Evolutionary conservation across 2,888 invertebrate species (phyloP).

Genomic region (Heliconius cydno): DNA sequence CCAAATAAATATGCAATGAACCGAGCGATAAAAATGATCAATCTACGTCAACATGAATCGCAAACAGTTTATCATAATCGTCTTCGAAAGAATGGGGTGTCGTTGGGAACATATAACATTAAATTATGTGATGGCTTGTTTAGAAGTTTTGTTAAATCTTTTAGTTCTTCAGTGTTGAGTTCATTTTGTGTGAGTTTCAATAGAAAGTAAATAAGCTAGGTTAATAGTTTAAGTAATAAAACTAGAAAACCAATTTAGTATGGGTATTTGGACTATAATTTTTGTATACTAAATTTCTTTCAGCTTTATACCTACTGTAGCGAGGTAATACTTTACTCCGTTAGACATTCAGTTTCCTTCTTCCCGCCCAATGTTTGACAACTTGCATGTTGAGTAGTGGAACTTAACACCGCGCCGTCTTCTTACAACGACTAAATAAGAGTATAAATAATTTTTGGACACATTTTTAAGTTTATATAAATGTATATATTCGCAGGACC

Average conservation of each 20-base stretch:
- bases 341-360: not conserved
- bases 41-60: constrained; percentile 63
- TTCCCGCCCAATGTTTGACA: not conserved
- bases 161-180: not conserved
- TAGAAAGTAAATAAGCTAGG: not conserved
- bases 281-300: not conserved
- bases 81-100: constrained; percentile 39
- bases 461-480: not conserved
- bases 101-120: constrained; percentile 32
- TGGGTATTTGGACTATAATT: not conserved
- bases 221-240: not conserved
- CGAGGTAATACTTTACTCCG: not conserved
- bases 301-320: not conserved
- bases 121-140: constrained; percentile 6
- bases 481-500: not conserved
- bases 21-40: constrained; percentile 59
- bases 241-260: not conserved
- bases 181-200: not conserved
- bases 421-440: not conserved
- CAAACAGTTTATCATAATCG: constrained; percentile 71
- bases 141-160: not conserved
- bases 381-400: not conserved
- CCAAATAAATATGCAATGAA: constrained; percentile 73
- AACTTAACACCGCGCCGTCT: not conserved
- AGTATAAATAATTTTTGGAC: too few relatives aligned